Base-by-base conservation (phyloP, 2,888 invertebrate genomes). In the Xestia rhomboidea region DNA sequence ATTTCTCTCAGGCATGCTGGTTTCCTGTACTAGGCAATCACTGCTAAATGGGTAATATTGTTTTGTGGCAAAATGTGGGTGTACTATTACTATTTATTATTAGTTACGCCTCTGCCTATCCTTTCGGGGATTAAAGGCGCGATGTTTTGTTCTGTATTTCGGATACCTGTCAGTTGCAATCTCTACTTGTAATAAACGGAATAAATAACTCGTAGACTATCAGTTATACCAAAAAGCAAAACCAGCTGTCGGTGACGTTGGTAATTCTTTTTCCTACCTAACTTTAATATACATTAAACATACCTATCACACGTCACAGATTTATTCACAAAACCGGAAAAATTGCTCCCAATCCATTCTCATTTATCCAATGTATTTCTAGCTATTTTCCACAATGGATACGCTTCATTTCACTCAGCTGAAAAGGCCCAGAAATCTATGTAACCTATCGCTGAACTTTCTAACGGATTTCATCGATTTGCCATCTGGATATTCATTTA, bases 401-500 rank as follows among this genome's bases (percentile, higher is more conserved):
- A 27, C 46, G 34, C n/a, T 44, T 82, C 57, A 68, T 82, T 82
- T 82, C 41, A 82, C 77, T 54, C 11, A 76, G 44, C 8, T 44
- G 34, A 69, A 67, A 72, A 75, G 27, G 44, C 67, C 41, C 70
- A 66, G 30, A 77, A 74, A 74, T 76, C 85, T 57, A 71, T 64
- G 27, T 76, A n/a, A 38, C 51, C 60, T 54, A 68, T 57, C 60
- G 54, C 51, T 69, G 68, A 49, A 72, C 68, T 69, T 82, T 38
- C 66, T 57, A 79, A 73, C 60, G 41, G 68, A 74, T 84, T 81
- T 68, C 81, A 80, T 77, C 82, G 79, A 88, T 84, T 81, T 70
- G 34, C 38, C 73, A 66, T 38, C 41, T 57, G 64, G 77, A 77
- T 82, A 80, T 81, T 73, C 80, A 84, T 89, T 93, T 88, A 80